These are phyloP conservation scores for Tamandua tetradactyla DNA, from an alignment of 2,797 vertebrate species.

Conservation along the genomic window DNA sequence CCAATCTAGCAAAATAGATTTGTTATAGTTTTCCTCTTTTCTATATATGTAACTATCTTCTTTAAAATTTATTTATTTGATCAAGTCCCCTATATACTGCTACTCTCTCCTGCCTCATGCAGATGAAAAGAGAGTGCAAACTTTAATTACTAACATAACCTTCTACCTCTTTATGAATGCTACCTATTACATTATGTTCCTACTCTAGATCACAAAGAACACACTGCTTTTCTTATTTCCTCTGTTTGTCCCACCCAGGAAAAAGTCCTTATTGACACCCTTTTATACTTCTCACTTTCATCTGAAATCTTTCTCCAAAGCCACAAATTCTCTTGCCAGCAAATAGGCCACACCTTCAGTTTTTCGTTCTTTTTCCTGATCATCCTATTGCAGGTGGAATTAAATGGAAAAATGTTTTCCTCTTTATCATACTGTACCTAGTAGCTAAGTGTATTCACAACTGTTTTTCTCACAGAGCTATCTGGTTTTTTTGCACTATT, in stretches of 20 bases:
- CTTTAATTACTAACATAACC: background rate
- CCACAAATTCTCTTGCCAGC: background rate
- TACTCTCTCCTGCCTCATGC: background rate
- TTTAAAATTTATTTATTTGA: background rate
- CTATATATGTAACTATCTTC: background rate
- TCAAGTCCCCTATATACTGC: background rate
- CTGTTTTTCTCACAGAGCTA: background rate
- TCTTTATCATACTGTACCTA: background rate
- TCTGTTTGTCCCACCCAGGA: background rate
- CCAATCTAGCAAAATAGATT: background rate
- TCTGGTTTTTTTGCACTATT: background rate
- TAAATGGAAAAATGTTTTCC: background rate
- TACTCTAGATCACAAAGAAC: background rate
- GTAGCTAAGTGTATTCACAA: background rate
- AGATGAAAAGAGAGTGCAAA: background rate
- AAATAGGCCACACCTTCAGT: background rate
- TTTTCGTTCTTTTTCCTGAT: background rate
- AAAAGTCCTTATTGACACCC: background rate
- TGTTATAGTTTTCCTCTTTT: background rate
- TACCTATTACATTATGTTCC: background rate
- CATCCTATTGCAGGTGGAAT: background rate
- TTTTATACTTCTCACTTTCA: slow-evolving; percentile 6
- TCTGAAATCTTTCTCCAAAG: slow-evolving; percentile 13
- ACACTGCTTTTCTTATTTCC: background rate
- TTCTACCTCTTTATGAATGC: background rate